These are phyloP conservation scores for Eptesicus fuscus DNA, from an alignment of 2,113 vertebrate genomes.

Conservation along the genomic window DNA sequence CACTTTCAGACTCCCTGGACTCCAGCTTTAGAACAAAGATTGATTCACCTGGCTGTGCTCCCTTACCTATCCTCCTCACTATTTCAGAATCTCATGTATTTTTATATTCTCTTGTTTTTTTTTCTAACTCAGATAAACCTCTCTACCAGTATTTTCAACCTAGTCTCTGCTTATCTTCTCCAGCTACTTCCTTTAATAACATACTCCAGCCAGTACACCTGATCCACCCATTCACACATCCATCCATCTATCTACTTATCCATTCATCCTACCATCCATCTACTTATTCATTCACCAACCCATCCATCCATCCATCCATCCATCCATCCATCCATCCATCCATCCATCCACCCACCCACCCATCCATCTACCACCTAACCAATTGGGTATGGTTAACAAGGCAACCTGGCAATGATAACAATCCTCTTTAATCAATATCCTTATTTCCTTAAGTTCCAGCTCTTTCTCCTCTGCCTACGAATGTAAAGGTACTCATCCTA, in stretches of 20 bases:
- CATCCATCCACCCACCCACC: neutral
- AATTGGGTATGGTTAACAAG: neutral
- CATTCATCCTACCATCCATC: rapidly evolving
- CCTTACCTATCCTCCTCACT: neutral
- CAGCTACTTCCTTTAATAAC: neutral
- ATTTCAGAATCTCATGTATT: neutral
- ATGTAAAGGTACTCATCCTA: neutral
- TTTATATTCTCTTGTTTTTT: neutral
- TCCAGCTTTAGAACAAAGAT: neutral
- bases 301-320: rapidly evolving
- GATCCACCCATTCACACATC: neutral
- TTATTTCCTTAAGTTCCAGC: neutral
- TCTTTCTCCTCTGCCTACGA: neutral
- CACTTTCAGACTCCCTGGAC: no score
- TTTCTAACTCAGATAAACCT: neutral
- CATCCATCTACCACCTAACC: no score
- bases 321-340: rapidly evolving
- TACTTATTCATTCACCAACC: rapidly evolving
- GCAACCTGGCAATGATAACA: neutral
- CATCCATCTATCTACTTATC: no score
- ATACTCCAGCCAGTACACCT: no score
- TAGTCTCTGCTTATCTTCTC: neutral
- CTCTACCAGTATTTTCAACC: neutral
- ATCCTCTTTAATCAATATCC: neutral
- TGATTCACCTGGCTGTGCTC: neutral